These are phyloP conservation scores for Epizoanthus fatuus DNA, from an alignment of 92 coral and sea anemone genomes.

Conservation along the genomic window DNA sequence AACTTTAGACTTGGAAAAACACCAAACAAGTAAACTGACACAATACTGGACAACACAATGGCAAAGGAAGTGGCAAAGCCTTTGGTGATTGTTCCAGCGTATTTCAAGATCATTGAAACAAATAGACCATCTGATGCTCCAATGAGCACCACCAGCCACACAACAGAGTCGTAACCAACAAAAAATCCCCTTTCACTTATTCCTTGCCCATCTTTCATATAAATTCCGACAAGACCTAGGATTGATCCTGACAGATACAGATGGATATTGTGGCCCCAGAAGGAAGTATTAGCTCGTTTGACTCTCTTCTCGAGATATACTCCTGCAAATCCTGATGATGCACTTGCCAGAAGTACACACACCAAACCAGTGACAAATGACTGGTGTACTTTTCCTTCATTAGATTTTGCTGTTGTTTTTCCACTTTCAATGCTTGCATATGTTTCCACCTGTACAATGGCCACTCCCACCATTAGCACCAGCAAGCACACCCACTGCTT, in stretches of 20 bases:
- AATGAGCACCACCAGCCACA: slow-evolving; percentile 71
- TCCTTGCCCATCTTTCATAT: slow-evolving; percentile 75
- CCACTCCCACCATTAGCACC: slow-evolving; percentile 77
- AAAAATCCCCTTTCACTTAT: slow-evolving; percentile 74
- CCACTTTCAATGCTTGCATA: slow-evolving; percentile 48
- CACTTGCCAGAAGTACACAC: slow-evolving; percentile 78
- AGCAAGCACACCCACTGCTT: slow-evolving; percentile 77
- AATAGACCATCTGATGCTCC: slow-evolving; percentile 85
- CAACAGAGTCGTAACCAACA: slow-evolving; percentile 76
- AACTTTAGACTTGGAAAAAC: slow-evolving; percentile 78
- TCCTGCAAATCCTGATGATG: slow-evolving; percentile 88
- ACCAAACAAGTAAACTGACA: slow-evolving; percentile 81
- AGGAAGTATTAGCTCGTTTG: slow-evolving; percentile 63
- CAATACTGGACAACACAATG: slow-evolving; percentile 82
- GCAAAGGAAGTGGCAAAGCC: slow-evolving; percentile 95
- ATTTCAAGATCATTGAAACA: slow-evolving; percentile 82
- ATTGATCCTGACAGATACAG: slow-evolving; percentile 70
- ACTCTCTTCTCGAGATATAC: slow-evolving; percentile 86
- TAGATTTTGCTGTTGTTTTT: slow-evolving; percentile 3
- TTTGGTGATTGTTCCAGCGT: slow-evolving; percentile 87
- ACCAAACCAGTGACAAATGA: slow-evolving; percentile 69
- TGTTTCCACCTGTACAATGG: slow-evolving; percentile 77
- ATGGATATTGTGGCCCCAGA: slow-evolving; percentile 84
- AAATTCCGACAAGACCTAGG: slow-evolving; percentile 75
- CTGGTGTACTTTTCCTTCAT: slow-evolving; percentile 25